Evolutionary conservation across 2,113 vertebrate genomes (phyloP), one percentile per base, ranked within the genome.

Genomic region (Chaenocephalus aceratus): DNA sequence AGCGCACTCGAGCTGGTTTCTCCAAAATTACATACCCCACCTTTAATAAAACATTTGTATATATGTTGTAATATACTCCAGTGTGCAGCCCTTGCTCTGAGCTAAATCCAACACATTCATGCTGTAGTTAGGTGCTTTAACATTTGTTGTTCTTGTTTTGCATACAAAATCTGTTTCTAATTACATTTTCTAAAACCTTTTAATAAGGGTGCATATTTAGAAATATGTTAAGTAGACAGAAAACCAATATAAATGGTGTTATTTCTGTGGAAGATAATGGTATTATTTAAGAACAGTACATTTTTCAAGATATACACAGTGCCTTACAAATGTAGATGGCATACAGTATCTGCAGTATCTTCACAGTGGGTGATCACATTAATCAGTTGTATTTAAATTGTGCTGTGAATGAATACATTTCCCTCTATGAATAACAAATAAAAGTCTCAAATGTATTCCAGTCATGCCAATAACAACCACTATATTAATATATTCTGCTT

Each of bases 31-130:
- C 21, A 21, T 21, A 21, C 21, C 21, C 21, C 21, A 21, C 21
- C 21, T 21, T 21, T 21, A 81, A 81, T 87, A 41, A 2, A 26
- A 26, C 1, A 7, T 7, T 41, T 7, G 7, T 41, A 1, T 5
- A 6, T 7, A 0, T 41, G 7, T 41, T 41, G 41, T 36, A 65
- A 16, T 45, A 52, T 46, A 10, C 54, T 66, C 2, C 16, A 52
- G 49, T 69, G 14, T 57, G 10, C 10, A 14, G 61, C 71, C 54
- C 75, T 60, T 45, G 72, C 75, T 72, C 77, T 69, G 64, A n/a
- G 67, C 53, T 41, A 53, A n/a, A 71, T 10, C 7, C 36, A 41
- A 30, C 7, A 41, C 5, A 6, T 73, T 49, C 75, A 61, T 60
- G 1, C 21, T 21, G 21, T 21, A 71, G 44, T 68, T 62, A 2